A percentile compares a stretch with the other conserved stretches of the same genome.
These are phyloP conservation scores for Pogonophryne albipinna DNA, from an alignment of 2,797 vertebrate genomes.

Conservation along the genomic window DNA sequence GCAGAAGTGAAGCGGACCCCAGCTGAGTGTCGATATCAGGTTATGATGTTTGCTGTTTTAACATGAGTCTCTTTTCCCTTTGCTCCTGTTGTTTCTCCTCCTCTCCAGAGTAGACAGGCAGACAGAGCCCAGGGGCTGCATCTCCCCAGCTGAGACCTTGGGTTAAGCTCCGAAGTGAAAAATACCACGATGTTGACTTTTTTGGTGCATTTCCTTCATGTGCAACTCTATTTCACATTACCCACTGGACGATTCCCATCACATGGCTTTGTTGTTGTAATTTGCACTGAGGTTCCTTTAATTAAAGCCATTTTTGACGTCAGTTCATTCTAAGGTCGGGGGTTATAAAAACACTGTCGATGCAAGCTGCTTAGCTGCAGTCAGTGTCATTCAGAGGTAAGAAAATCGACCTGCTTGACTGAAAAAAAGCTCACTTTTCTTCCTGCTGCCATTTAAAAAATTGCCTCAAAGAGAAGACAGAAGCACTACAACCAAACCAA, in stretches of 20 bases:
- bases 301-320: slow-evolving; percentile 27
- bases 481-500: slow-evolving; percentile 14
- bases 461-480: slow-evolving; percentile 9
- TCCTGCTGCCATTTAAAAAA: neutral
- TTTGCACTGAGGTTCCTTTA: slow-evolving; percentile 51
- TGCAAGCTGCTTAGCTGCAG: slow-evolving; percentile 20
- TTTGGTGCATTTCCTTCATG: slow-evolving; percentile 46
- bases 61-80: slow-evolving; percentile 72
- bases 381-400: slow-evolving; percentile 24
- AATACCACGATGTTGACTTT: slow-evolving; percentile 65
- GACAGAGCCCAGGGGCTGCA: slow-evolving; percentile 67
- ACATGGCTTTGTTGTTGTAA: slow-evolving; percentile 59
- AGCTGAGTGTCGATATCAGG: slow-evolving; percentile 76
- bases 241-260: slow-evolving; percentile 44
- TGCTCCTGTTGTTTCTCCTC: slow-evolving; percentile 74
- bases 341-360: slow-evolving; percentile 59
- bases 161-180: slow-evolving; percentile 73
- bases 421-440: neutral
- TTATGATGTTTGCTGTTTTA: slow-evolving; percentile 84
- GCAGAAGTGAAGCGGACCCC: slow-evolving; percentile 70
- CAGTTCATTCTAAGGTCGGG: slow-evolving; percentile 67
- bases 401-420: neutral
- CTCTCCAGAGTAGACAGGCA: slow-evolving; percentile 71
- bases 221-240: slow-evolving; percentile 43
- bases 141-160: slow-evolving; percentile 75